These are phyloP conservation scores for Pluvianellus socialis DNA, from an alignment of 2,113 vertebrate genomes.

Conservation along the genomic window DNA sequence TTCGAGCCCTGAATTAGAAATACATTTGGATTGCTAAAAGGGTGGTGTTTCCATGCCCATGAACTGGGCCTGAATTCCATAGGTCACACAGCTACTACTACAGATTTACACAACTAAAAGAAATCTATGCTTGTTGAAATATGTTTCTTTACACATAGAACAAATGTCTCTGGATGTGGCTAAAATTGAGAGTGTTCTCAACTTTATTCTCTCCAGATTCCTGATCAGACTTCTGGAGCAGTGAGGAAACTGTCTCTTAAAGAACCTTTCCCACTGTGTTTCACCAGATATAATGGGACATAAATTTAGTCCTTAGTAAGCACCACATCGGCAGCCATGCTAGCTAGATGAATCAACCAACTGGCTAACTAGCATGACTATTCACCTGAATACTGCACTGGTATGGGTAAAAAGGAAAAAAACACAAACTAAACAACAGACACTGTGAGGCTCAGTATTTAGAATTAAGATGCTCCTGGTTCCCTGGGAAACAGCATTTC, in stretches of 20 bases:
- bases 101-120: neutral
- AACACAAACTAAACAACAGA: neutral
- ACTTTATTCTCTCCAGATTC: neutral
- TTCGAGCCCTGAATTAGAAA: neutral
- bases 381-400: neutral
- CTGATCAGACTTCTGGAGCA: neutral
- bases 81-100: neutral
- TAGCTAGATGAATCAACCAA: neutral
- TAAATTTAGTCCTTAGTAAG: neutral
- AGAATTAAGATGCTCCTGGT: neutral
- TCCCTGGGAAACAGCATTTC: neutral
- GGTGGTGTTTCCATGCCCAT: neutral
- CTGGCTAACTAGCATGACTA: neutral
- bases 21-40: neutral
- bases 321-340: neutral
- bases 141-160: neutral
- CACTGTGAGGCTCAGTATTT: neutral
- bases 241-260: neutral
- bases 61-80: neutral
- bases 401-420: neutral
- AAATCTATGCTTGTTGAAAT: neutral
- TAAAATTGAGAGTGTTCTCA: neutral
- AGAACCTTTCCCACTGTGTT: neutral
- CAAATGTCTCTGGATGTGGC: neutral
- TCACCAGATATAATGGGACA: neutral